phyloP scores from a whole-genome alignment of 2,888 invertebrate genomes.

The Platerodrilus igneus region DNA sequence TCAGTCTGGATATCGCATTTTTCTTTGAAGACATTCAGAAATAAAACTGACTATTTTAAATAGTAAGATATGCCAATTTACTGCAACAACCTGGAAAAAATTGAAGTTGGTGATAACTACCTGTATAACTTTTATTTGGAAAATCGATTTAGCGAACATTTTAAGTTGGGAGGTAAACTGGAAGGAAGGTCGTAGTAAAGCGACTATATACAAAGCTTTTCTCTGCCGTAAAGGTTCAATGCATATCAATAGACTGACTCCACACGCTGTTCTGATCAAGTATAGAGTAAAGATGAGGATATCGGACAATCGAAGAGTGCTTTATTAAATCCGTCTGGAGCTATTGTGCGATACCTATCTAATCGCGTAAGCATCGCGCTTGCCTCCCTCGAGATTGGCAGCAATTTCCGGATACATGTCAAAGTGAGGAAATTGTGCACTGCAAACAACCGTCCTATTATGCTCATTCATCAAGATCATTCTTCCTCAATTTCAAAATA shows the following conservation, averaged over 20 bases:
- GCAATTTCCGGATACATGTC: constrained; percentile 51
- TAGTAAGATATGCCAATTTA: no score
- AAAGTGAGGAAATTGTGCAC: constrained; percentile 47
- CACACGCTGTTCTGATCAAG: constrained; percentile 32
- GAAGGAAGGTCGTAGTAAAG: constrained; percentile 17
- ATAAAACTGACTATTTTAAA: no score
- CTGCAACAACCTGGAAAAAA: no score
- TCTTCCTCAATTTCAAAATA: constrained; percentile 24
- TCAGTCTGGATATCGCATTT: no score
- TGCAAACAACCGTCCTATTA: constrained; percentile 45
- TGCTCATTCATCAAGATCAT: constrained; percentile 40
- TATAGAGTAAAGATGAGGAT: constrained; percentile 42
- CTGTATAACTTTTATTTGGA: no score
- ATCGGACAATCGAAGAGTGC: constrained; percentile 46
- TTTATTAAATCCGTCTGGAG: constrained; percentile 47
- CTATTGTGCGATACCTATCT: constrained; percentile 48
- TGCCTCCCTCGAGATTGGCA: constrained; percentile 47
- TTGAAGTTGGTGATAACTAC: no score
- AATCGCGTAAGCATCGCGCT: constrained; percentile 38
- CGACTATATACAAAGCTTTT: constrained; percentile 15
- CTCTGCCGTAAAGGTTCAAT: constrained; percentile 36
- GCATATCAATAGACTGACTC: constrained; percentile 45
- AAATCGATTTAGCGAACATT: no score
- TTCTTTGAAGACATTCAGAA: no score
- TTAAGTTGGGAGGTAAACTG: no score